Evolutionary conservation across 2,113 vertebrate species (phyloP), one percentile per base, ranked within the genome.

Genomic region (Oostethus manadensis): DNA sequence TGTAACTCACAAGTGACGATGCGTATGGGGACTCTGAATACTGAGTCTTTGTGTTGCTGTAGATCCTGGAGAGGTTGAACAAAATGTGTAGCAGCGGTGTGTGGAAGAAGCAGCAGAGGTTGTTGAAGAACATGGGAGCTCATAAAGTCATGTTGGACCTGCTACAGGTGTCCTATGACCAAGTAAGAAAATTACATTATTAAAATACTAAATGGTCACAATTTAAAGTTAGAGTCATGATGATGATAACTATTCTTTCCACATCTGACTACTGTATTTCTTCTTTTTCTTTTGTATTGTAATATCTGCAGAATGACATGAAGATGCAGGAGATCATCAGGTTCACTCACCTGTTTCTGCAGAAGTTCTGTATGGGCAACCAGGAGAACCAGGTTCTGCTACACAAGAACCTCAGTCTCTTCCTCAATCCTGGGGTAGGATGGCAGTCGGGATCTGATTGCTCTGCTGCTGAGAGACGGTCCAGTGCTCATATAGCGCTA

Each of bases 101-200:
- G 63, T 91, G 94, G 84, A 98, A 95, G 90, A 98, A 99, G 77
- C 97, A 99, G 84, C 97, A 99, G 82, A 87, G 95, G 56, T 76
- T 99, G 29, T 67, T 99, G 71, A 98, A 98, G 89, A 99, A 98
- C 88, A 95, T 99, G 96, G 95, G 97, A 0, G 96, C 97, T 58
- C 96, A 99, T 84, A 98, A 97, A 79, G 96, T 99, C 82, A 97
- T 99, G 96, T 81, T 99, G 88, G 97, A 99, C 79, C 90, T 99
- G 66, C 88, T 99, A 78, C 96, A 99, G 85, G 92, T 99, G 50
- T 93, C 97, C 9, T 99, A 99, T 0, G 97, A 98, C 85, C 90
- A 94, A 93, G 97, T 98, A 9, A 67, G 63, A 20, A 33, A 33
- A 33, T 33, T 29, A 29, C 3, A 29, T 26, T 26, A 5, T 26